These are phyloP conservation scores for Falco biarmicus DNA, from an alignment of 2,797 vertebrate species.

Conservation along the genomic window DNA sequence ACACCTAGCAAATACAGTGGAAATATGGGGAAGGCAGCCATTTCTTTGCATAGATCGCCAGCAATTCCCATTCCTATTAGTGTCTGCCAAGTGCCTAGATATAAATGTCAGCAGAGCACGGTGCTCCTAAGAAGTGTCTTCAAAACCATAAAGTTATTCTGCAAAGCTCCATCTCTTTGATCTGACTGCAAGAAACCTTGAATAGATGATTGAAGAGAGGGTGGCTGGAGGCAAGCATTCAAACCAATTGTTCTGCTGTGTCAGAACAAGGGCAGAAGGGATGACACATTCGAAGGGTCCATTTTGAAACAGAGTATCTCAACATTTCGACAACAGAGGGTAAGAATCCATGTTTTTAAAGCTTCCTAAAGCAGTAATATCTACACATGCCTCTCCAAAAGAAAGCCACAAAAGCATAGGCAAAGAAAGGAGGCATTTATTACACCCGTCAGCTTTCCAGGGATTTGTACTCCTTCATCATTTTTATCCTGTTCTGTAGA, in stretches of 20 bases:
- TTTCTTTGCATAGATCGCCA: neutral
- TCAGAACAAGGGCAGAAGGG: slow-evolving; percentile 21
- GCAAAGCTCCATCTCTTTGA: slow-evolving; percentile 29
- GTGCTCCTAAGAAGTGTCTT: neutral
- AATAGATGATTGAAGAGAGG: slow-evolving; percentile 1
- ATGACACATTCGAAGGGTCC: neutral
- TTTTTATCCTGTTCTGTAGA: neutral
- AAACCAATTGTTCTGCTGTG: slow-evolving; percentile 6
- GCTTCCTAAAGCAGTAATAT: neutral
- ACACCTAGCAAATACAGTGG: neutral
- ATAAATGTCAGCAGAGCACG: neutral
- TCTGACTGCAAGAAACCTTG: slow-evolving; percentile 12
- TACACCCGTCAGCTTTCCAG: neutral
- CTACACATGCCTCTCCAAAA: neutral
- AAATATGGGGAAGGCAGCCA: neutral
- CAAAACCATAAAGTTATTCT: slow-evolving; percentile 22
- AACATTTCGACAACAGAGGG: neutral
- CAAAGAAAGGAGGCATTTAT: neutral
- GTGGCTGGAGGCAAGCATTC: slow-evolving; percentile 20
- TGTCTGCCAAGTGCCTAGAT: neutral
- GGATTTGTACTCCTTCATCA: neutral
- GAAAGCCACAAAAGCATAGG: neutral
- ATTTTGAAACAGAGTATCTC: neutral
- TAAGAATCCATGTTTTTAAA: neutral
- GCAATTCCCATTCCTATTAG: neutral